phyloP scores from a whole-genome alignment of 2,797 vertebrate species.

The Halcyon smyrnensis region DNA sequence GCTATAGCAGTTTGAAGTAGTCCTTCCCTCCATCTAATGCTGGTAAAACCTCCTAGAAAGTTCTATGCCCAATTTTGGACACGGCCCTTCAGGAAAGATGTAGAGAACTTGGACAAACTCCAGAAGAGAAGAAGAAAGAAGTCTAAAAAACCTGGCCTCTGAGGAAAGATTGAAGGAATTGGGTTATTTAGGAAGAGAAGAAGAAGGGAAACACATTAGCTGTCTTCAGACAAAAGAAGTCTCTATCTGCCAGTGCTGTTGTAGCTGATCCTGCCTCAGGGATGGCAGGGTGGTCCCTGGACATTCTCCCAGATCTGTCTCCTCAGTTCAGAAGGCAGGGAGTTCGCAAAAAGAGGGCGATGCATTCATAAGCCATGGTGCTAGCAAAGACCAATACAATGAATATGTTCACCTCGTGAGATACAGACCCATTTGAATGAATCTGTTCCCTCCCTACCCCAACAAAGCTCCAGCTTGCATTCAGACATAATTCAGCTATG shows the following conservation, averaged over 20 bases:
- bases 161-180: not conserved
- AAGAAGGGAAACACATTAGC: not conserved
- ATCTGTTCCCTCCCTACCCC: not conserved
- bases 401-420: not conserved
- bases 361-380: not conserved
- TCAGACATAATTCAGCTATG: not conserved
- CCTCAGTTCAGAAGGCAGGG: not conserved
- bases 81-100: not conserved
- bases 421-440: not conserved
- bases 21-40: not conserved
- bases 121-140: not conserved
- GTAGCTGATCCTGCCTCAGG: not conserved
- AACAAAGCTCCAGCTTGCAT: not conserved
- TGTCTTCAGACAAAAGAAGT: not conserved
- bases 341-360: not conserved
- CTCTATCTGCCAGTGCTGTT: not conserved
- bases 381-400: not conserved
- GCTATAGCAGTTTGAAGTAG: not conserved
- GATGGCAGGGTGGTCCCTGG: not conserved
- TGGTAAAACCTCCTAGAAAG: not conserved
- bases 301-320: not conserved
- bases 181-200: not conserved
- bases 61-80: conserved; percentile 2
- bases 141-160: not conserved
- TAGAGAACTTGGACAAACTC: not conserved